phyloP scores from a whole-genome alignment of 92 coral and sea anemone species.

The Zoanthus gigantus region DNA sequence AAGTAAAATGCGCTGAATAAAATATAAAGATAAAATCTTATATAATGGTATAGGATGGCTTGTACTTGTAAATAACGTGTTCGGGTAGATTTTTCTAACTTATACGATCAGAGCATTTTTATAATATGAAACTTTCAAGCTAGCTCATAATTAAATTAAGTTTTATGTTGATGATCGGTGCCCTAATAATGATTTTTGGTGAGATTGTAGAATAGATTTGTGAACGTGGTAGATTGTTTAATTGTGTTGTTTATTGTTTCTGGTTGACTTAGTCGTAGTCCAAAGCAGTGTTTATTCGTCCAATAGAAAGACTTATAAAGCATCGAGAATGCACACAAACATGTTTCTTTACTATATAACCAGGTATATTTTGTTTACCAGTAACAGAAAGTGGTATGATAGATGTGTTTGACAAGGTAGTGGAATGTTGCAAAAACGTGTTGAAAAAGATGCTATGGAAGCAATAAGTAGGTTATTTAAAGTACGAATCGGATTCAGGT shows the following conservation, averaged over 20 bases:
- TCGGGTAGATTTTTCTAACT: too few species aligned
- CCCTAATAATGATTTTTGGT: too few species aligned
- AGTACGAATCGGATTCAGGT: neutral
- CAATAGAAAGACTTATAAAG: neutral
- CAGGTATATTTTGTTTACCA: neutral
- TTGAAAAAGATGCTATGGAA: neutral
- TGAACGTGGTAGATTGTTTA: too few species aligned
- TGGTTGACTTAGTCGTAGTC: neutral
- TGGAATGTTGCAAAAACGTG: neutral
- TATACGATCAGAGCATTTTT: too few species aligned
- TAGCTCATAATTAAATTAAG: too few species aligned
- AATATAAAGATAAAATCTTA: too few species aligned
- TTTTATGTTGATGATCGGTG: too few species aligned
- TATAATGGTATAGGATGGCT: too few species aligned
- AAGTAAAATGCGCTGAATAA: too few species aligned
- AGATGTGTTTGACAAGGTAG: neutral
- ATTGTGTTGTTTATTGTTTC: neutral
- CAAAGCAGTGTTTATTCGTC: neutral
- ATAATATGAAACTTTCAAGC: too few species aligned
- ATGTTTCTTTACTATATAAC: neutral
- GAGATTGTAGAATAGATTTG: too few species aligned
- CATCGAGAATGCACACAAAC: neutral
- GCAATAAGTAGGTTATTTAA: neutral
- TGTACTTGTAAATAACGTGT: too few species aligned
- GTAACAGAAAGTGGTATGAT: neutral